Conservation (phyloP, 2,888 invertebrate species). For the Brachyptera putata region DNA sequence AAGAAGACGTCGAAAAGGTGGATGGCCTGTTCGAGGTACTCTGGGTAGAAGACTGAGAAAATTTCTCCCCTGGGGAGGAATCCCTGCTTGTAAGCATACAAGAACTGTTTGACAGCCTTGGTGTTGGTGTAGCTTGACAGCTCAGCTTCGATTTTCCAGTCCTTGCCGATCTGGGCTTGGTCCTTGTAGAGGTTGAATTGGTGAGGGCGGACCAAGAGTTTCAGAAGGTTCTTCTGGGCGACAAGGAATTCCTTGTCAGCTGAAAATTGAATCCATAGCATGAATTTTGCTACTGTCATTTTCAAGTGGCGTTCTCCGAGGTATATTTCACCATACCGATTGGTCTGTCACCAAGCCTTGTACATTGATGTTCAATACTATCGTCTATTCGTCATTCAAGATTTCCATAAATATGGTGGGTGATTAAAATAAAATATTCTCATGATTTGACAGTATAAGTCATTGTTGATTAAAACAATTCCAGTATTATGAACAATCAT, state of each 20-base stretch:
- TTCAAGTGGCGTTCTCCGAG: too few relatives aligned
- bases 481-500: too few relatives aligned
- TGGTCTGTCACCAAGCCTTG: too few relatives aligned
- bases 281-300: too few relatives aligned
- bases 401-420: too few relatives aligned
- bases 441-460: too few relatives aligned
- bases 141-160: conserved; percentile 45
- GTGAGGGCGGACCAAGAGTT: conserved; percentile 48
- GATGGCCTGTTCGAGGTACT: conserved; percentile 49
- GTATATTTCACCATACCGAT: too few relatives aligned
- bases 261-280: neutral
- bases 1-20: conserved; percentile 52
- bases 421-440: too few relatives aligned
- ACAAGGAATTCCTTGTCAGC: conserved; percentile 37
- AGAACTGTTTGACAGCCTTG: conserved; percentile 37
- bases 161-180: conserved; percentile 44
- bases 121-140: conserved; percentile 45
- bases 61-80: conserved; percentile 49
- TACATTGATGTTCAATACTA: too few relatives aligned
- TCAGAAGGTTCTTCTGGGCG: conserved; percentile 48
- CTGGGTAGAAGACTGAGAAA: conserved; percentile 46
- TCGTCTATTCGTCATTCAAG: too few relatives aligned
- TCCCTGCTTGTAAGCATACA: conserved; percentile 41
- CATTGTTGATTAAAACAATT: too few relatives aligned
- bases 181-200: conserved; percentile 44